Evolutionary conservation across 2,797 vertebrate species (phyloP).

Genomic region (Urophycis tenuis): DNA sequence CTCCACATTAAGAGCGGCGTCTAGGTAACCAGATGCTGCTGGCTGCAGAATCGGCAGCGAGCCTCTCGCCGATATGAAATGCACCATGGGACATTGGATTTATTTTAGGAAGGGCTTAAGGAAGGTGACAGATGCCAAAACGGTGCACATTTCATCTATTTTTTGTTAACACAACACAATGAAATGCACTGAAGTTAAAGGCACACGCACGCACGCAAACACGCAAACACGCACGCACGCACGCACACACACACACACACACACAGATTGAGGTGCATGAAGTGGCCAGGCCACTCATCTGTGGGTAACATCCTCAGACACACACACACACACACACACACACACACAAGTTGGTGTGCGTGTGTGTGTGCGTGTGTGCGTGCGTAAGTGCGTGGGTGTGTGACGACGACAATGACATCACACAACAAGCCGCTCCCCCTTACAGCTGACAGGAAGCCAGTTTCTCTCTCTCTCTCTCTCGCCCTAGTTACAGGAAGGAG

Average conservation of each 20-base stretch:
- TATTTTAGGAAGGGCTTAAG: background rate
- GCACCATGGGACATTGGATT: background rate
- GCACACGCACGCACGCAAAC: too few relatives aligned
- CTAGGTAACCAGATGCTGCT: background rate
- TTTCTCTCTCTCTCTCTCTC: background rate
- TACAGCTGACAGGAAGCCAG: background rate
- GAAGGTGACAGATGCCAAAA: background rate
- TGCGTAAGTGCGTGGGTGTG: background rate
- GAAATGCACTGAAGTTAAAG: too few relatives aligned
- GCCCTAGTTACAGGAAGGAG: background rate
- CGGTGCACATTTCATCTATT: background rate
- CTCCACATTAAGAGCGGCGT: background rate
- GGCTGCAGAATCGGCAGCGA: background rate
- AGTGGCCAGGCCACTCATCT: too few relatives aligned
- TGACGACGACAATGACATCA: background rate
- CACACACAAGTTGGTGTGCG: too few relatives aligned
- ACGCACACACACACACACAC: too few relatives aligned
- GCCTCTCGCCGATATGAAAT: background rate
- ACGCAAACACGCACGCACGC: too few relatives aligned
- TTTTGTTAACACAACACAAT: background rate
- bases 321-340: too few relatives aligned
- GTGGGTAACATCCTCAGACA: background rate
- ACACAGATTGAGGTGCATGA: background rate
- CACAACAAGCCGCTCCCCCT: background rate
- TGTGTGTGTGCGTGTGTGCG: background rate